Base-by-base conservation (phyloP, 2,797 vertebrate genomes). In the Percopsis omiscomaycus region DNA sequence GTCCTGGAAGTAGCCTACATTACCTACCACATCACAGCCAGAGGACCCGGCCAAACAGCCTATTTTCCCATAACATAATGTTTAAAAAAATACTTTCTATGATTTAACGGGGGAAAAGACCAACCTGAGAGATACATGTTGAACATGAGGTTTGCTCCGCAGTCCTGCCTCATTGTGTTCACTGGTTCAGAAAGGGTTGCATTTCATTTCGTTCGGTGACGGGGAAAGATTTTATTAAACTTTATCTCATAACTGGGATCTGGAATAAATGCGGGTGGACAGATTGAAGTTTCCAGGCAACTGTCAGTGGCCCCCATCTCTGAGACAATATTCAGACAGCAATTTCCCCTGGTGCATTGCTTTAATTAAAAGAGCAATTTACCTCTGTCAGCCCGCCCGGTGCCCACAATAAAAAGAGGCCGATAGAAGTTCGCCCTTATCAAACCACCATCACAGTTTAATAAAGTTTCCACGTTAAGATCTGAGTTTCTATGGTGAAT, bases 61-160 rank as follows among this genome's bases (percentile, higher is more conserved):
- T 48, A 46, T 55, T 59, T 57, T 63, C 69, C 70, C 30, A 64
- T 42, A 10, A 71, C 70, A 61, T 64, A 61, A 68, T 67, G 45
- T 68, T 9, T 65, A 72, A 66, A 74, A 61, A 59, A 69, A 50
- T 64, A 28, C 1, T 73, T 79, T 84, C 57, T 72, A 16, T 10
- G 15, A 65, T 60, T 74, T 71, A 3, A 50, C 9, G 3, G 66
- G 59, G 46, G 55, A 80, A 74, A 71, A 32, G 68, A 87, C 88
- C 82, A 95, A 98, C 97, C 97, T 98, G 97, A 95, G 92, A 99
- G 96, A 94, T 97, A 99, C 97, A 98, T 99, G 95, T 97, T 98
- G 95, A 98, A 95, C 92, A 96, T 94, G 91, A 96, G 94, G 89
- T 95, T 94, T 92, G 94, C 93, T 94, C 91, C 92, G 91, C 93